These are phyloP conservation scores for Rhaphigaster nebulosa DNA, from an alignment of 2,888 invertebrate species.

Conservation along the genomic window DNA sequence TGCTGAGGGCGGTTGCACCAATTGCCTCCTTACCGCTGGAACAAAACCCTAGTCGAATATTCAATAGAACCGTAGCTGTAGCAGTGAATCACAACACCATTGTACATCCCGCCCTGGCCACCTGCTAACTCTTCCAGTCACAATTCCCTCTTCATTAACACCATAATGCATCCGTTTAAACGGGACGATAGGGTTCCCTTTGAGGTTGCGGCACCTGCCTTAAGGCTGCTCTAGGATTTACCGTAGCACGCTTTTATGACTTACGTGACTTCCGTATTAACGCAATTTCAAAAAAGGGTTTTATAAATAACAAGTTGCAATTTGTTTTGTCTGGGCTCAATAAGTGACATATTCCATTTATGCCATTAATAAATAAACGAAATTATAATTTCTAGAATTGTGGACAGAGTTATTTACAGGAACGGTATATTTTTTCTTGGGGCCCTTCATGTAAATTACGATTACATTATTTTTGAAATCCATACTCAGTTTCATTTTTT, in stretches of 20 bases:
- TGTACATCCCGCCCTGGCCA: neutral
- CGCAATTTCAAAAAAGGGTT: neutral
- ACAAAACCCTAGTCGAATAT: slow-evolving; percentile 9
- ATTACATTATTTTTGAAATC: too few relatives aligned
- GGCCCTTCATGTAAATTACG: too few relatives aligned
- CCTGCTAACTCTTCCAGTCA: neutral
- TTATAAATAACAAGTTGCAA: too few relatives aligned
- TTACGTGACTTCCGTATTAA: neutral
- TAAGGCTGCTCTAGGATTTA: neutral
- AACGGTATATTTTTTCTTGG: too few relatives aligned
- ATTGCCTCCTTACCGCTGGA: slow-evolving; percentile 25
- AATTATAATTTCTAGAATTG: too few relatives aligned
- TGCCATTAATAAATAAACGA: too few relatives aligned
- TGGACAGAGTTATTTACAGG: too few relatives aligned
- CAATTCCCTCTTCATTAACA: slow-evolving; percentile 30
- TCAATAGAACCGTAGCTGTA: neutral
- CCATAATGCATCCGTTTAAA: neutral
- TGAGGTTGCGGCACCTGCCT: neutral
- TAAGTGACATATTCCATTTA: too few relatives aligned
- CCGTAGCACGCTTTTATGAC: neutral
- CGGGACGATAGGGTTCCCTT: slow-evolving; percentile 3
- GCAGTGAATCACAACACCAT: slow-evolving; percentile 9
- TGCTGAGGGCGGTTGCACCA: neutral
- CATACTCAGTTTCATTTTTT: too few relatives aligned
- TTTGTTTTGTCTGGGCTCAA: too few relatives aligned